Conservation (phyloP, 92 coral and sea anemone species). For the Isaurus tuberculatus region DNA sequence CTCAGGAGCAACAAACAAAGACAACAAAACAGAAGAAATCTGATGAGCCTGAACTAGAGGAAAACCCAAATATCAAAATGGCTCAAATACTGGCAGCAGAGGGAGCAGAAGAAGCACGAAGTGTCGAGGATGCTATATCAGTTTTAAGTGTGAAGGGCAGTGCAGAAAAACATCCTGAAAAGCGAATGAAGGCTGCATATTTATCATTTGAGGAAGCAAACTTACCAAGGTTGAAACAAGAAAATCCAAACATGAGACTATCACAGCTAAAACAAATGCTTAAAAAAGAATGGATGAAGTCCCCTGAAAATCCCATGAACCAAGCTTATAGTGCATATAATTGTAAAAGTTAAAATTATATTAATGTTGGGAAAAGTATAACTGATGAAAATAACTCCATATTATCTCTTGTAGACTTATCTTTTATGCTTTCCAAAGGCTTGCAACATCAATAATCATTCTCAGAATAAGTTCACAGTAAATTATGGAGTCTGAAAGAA, state of each 20-base stretch:
- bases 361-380: background rate
- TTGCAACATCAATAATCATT: no score
- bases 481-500: no score
- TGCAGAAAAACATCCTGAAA: constrained; percentile 90
- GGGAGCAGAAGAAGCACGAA: constrained; percentile 93
- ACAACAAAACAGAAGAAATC: constrained; percentile 56
- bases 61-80: constrained; percentile 90
- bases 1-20: constrained; percentile 31
- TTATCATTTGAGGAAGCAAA: constrained; percentile 84
- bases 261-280: constrained; percentile 96
- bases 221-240: constrained; percentile 82
- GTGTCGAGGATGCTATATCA: constrained; percentile 95
- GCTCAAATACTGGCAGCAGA: constrained; percentile 85
- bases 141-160: constrained; percentile 73
- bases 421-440: no score
- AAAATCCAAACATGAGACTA: constrained; percentile 90
- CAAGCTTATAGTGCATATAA: constrained; percentile 66
- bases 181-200: constrained; percentile 93
- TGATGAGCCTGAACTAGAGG: constrained; percentile 73
- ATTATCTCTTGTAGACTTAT: no score
- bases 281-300: constrained; percentile 95
- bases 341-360: constrained; percentile 42
- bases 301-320: constrained; percentile 96
- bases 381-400: no score
- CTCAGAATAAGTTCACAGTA: no score